Evolutionary conservation across 2,888 invertebrate species (phyloP).

Genomic region (Tenthredo livida): DNA sequence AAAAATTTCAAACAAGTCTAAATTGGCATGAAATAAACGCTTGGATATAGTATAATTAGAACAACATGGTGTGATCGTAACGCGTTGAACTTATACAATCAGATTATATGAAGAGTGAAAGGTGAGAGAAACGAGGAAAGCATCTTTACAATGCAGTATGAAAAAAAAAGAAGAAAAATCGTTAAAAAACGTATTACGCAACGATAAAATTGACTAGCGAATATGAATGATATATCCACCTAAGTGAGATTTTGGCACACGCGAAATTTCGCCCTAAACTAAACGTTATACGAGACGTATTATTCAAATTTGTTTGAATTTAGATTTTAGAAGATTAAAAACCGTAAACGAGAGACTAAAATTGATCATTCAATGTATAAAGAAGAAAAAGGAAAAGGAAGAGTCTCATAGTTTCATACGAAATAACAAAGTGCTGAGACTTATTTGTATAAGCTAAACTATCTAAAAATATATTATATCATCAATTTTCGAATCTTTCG

Average conservation of each 20-base stretch:
- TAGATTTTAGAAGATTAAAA: background rate
- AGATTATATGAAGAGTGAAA: conserved; percentile 17
- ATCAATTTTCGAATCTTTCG: background rate
- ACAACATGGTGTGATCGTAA: background rate
- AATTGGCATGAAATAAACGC: background rate
- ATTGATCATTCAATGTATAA: background rate
- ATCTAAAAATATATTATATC: background rate
- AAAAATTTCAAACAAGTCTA: background rate
- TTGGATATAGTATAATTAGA: background rate
- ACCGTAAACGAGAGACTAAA: background rate
- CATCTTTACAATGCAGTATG: background rate
- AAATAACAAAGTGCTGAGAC: background rate
- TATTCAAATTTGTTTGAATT: background rate
- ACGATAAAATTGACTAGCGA: background rate
- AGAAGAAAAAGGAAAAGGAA: background rate
- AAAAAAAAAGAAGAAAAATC: background rate
- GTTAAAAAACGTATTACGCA: background rate
- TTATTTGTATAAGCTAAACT: background rate
- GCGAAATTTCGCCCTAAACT: background rate
- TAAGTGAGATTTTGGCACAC: background rate
- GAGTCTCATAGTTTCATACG: background rate
- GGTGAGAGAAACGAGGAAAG: background rate
- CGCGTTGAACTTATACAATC: background rate
- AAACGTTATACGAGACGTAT: background rate
- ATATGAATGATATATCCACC: background rate